A percentile compares a stretch with the other conserved stretches of the same genome.
Evolutionary conservation across 2,888 invertebrate genomes (phyloP).

Genomic region (Rhopalosiphum nymphaeae): DNA sequence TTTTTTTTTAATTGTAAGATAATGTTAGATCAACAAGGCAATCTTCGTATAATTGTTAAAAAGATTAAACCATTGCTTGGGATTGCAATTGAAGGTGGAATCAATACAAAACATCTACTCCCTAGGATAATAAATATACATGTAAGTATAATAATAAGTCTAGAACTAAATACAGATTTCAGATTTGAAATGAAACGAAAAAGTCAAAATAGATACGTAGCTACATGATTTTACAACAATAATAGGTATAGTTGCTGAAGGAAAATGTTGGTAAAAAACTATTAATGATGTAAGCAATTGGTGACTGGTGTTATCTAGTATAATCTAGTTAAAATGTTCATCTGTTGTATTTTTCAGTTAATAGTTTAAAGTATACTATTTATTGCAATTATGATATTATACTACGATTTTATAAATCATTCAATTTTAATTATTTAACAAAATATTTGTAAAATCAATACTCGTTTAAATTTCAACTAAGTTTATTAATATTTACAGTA

Average conservation of each 20-base stretch:
- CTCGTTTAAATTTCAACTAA: no score
- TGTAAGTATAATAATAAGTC: constrained; percentile 74
- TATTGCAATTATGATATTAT: no score
- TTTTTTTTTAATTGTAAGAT: constrained; percentile 71
- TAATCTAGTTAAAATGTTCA: not conserved
- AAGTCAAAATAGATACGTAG: not conserved
- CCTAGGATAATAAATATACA: constrained; percentile 97
- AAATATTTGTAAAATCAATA: no score
- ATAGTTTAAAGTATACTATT: no score
- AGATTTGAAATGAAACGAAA: not conserved
- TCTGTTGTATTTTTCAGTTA: no score
- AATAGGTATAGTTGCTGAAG: not conserved
- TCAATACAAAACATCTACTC: constrained; percentile 93
- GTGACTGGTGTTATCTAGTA: not conserved
- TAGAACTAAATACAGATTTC: not conserved
- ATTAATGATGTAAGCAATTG: not conserved
- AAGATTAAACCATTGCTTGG: constrained; percentile 95
- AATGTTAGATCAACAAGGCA: constrained; percentile 88
- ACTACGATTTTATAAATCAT: no score
- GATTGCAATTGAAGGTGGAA: constrained; percentile 97
- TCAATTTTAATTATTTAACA: no score
- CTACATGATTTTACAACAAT: not conserved
- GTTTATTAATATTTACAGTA: no score
- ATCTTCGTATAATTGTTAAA: constrained; percentile 88
- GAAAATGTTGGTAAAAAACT: not conserved